Percentiles rank a stretch among this genome's conserved stretches.
Conservation (phyloP, 2,797 vertebrate species). For the Liparis tanakae region DNA sequence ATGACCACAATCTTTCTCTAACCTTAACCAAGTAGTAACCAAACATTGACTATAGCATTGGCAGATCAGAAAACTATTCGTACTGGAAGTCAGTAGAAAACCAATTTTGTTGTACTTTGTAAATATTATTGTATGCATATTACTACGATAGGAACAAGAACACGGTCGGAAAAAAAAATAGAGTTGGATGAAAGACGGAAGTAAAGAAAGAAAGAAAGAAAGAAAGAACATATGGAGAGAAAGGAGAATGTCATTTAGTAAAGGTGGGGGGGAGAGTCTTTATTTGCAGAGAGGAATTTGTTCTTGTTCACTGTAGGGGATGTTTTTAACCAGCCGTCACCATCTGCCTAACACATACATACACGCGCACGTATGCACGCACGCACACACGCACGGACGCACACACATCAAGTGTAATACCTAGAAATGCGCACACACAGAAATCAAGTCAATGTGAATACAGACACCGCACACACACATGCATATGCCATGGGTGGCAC, state of each 20-base stretch:
- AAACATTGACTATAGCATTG: background rate
- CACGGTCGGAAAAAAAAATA: background rate
- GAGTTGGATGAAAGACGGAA: background rate
- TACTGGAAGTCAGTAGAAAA: background rate
- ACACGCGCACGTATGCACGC: slow-evolving; percentile 30
- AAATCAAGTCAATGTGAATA: slow-evolving; percentile 21
- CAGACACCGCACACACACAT: slow-evolving; percentile 7
- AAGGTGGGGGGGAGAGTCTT: slow-evolving; percentile 14
- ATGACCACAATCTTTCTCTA: background rate
- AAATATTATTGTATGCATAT: background rate
- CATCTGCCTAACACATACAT: slow-evolving; percentile 56
- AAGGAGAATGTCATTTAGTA: background rate
- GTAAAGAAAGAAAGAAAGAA: background rate
- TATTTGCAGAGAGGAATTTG: slow-evolving; percentile 25
- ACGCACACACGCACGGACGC: slow-evolving; percentile 35
- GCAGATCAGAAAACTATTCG: background rate
- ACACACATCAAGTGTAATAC: slow-evolving; percentile 27
- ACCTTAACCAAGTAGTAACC: background rate
- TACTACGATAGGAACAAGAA: background rate
- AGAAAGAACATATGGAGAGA: background rate
- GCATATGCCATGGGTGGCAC: slow-evolving; percentile 77
- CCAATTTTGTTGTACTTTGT: background rate
- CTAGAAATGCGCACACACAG: slow-evolving; percentile 41
- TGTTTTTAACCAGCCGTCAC: slow-evolving; percentile 64
- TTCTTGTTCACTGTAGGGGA: slow-evolving; percentile 48